These are phyloP conservation scores for Heteromyza rotundicornis DNA, from an alignment of 2,888 invertebrate genomes.

Conservation along the genomic window DNA sequence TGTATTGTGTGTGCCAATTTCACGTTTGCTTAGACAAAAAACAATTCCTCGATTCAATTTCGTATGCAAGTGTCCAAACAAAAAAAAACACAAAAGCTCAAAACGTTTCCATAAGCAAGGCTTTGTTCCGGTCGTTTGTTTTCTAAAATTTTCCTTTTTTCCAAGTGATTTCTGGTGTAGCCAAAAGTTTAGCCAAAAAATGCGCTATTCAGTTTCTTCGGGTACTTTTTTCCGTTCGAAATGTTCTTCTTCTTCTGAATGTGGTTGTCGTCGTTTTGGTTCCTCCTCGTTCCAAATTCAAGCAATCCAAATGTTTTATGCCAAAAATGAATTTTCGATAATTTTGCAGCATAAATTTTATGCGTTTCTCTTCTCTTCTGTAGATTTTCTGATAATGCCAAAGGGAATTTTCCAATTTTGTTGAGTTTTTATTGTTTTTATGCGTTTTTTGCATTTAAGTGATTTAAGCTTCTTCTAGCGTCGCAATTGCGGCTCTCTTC, in stretches of 20 bases:
- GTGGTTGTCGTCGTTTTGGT: background rate
- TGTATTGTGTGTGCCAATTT: too few relatives aligned
- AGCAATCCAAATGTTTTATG: constrained; percentile 14
- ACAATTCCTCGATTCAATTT: too few relatives aligned
- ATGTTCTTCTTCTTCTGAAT: background rate
- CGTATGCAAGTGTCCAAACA: background rate
- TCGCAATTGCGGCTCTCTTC: constrained; percentile 6
- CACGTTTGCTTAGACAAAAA: too few relatives aligned
- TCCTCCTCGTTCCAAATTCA: background rate
- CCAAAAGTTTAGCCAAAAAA: background rate
- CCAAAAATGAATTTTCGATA: constrained; percentile 34
- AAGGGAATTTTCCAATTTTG: constrained; percentile 60
- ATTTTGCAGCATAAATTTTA: constrained; percentile 33
- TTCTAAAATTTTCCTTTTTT: constrained; percentile 26
- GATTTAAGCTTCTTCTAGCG: constrained; percentile 20
- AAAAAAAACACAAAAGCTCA: background rate
- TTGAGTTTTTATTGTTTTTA: constrained; percentile 49
- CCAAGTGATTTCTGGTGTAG: too few relatives aligned
- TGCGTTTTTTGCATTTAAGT: constrained; percentile 51
- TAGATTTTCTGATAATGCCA: constrained; percentile 44
- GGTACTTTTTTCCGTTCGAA: background rate
- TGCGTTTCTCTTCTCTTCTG: constrained; percentile 23
- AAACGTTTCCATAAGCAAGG: background rate
- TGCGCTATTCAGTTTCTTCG: too few relatives aligned
- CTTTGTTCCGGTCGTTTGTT: background rate